Conservation (phyloP, 1,140 invertebrate genomes). For the Triops longicaudatus region DNA sequence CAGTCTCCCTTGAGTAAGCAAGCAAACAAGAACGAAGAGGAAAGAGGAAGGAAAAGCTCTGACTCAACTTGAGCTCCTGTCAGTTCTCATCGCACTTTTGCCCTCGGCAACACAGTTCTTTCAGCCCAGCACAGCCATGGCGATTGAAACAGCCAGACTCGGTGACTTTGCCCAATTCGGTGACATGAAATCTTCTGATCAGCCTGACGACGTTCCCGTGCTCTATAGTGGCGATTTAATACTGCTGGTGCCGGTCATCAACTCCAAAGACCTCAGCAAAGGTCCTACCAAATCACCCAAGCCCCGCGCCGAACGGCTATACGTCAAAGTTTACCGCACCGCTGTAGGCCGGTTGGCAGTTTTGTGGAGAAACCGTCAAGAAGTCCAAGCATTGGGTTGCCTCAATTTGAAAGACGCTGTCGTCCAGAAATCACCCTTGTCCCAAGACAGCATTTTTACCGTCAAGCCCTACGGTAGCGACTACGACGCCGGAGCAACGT, state of each 20-base stretch:
- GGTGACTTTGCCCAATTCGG: background rate
- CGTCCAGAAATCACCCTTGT: background rate
- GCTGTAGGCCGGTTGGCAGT: conserved; percentile 8
- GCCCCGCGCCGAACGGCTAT: background rate
- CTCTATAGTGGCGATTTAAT: conserved; percentile 10
- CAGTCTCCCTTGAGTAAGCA: background rate
- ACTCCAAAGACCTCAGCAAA: background rate
- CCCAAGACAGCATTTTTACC: background rate
- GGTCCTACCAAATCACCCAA: background rate
- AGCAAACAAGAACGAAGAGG: background rate
- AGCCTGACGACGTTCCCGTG: background rate
- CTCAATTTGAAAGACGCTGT: conserved; percentile 10
- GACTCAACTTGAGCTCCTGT: background rate
- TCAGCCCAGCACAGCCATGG: background rate
- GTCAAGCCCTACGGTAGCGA: conserved; percentile 20
- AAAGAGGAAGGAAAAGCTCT: background rate
- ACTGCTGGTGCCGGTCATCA: background rate
- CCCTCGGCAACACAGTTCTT: background rate
- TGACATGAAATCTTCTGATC: background rate
- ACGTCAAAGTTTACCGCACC: conserved; percentile 19
- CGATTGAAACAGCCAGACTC: background rate
- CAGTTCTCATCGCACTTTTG: background rate
- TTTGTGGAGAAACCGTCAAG: background rate
- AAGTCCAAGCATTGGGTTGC: conserved; percentile 9
- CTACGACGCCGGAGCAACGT: background rate